Base-by-base conservation (phyloP, 2,888 invertebrate genomes). In the Eumacrocentrus americanus region DNA sequence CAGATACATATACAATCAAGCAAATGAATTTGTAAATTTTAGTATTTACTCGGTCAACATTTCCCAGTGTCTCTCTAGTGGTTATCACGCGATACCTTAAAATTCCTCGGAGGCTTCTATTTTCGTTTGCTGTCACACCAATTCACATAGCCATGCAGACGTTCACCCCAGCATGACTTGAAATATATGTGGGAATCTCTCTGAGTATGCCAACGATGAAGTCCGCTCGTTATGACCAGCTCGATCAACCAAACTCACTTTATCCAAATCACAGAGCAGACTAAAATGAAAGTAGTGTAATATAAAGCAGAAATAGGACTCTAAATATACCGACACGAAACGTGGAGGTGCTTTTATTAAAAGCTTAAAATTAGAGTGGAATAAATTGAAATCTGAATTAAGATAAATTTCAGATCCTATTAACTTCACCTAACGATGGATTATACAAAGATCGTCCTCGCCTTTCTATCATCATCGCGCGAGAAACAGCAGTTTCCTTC, bases 101-200 rank as follows among this genome's bases (percentile, higher is more conserved):
- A 76, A 76, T 73, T 74, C 72, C 68, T 48, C 54, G 55, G 68
- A 70, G 70, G 68, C 69, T 71, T 76, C 76, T 77, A 77, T 77
- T 77, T 75, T 73, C 72, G 75, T 75, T 25, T 68, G 68, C 73
- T 76, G 76, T 73, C 77, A 73, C 75, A 74, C 75, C 74, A 77
- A 74, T 75, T 70, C 71, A 73, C 76, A 77, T 73, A 72, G 75
- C 63, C 74, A 60, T 70, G 71, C 74, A 74, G 74, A 65, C 77
- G 69, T 76, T 77, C 73, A 76, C 76, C 75, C 72, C 48, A 14
- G 18, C 35, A 52, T 12, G 22, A 46, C 25, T 46, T 23, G 46
- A 14, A 23, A 52, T 51, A 40, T 44, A 44, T 34, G 9, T 4
- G 23, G 18, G 37, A 35, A 22, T 20, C 11, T 48, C 6, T 9